Evolutionary conservation across 1,140 invertebrate genomes (phyloP), one percentile per base, ranked within the genome.

Genomic region (Drosophila kepulauana): DNA sequence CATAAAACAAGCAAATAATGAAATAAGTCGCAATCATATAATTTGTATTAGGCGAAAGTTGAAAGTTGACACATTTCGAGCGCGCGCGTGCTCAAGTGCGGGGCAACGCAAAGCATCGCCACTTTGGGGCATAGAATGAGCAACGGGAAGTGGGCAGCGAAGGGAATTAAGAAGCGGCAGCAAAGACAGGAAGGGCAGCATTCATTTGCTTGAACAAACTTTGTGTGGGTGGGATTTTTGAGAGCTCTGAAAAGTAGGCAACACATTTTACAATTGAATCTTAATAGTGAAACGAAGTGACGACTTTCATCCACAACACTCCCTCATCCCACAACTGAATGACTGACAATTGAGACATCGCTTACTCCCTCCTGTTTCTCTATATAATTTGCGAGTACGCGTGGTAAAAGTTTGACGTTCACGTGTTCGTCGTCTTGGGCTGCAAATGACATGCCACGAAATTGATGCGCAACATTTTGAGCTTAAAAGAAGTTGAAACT

Each of bases 11-110:
- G 76, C 62, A 74, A 80, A 84, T 78, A 81, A 82, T 84, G 52
- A 84, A 81, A 78, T 67, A 82, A 84, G 67, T 71, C 61, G 51
- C 74, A 85, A 85, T 85, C 74, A 81, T 72, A 86, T 86, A 78
- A 85, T 86, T 85, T 85, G 78, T 79, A 81, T 85, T 78, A 78
- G 76, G 48, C 84, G 58, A 85, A 81, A 86, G 77, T 85, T 85
- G 81, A 84, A 77, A 80, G 68, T 84, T 79, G 76, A 67, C 52
- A 57, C 75, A 79, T 84, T 84, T 77, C 64, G 45, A 45, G 72
- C 81, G 45, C 48, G 72, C 81, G 82, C 81, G 81, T 84, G 81
- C 82, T 81, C 64, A 84, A 84, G 81, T 85, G 71, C 41, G 43
- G 73, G 57, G n/a, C 30, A 48, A 25, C 20, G 16, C 41, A 13